A percentile compares a stretch with the other conserved stretches of the same genome.
These are phyloP conservation scores for Chondrilla cf. caribensis DNA, from an alignment of 37 sponge, comb jelly and placozoan species.

Conservation along the genomic window DNA sequence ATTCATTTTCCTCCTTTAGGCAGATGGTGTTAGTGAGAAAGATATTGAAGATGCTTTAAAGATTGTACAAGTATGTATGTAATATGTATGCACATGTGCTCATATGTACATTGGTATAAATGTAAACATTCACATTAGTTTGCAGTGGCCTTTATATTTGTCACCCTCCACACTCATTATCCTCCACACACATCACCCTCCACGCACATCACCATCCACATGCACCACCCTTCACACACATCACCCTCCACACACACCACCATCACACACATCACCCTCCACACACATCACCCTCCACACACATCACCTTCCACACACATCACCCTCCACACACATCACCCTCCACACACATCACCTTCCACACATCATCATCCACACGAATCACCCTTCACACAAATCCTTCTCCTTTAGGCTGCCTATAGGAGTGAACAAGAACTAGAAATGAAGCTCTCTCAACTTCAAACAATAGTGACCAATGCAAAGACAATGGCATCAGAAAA, in stretches of 20 bases:
- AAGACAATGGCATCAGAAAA: conserved; percentile 49
- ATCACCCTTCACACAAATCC: not conserved
- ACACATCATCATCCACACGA: not conserved
- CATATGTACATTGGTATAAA: not conserved
- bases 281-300: not conserved
- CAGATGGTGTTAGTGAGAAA: not conserved
- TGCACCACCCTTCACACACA: not conserved
- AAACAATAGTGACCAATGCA: conserved; percentile 47
- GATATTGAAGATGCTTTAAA: not conserved
- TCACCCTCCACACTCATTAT: not conserved
- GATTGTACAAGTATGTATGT: conserved; percentile 8
- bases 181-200: not conserved
- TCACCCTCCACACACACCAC: not conserved
- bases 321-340: not conserved
- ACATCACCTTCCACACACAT: not conserved
- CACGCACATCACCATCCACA: not conserved
- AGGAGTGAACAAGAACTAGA: conserved; percentile 70
- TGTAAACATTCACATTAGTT: not conserved
- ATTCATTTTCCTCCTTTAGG: not conserved
- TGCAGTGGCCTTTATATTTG: not conserved
- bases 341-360: not conserved
- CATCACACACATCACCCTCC: conserved; percentile 3
- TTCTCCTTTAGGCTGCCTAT: conserved; percentile 44
- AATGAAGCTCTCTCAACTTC: conserved; percentile 73
- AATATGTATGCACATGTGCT: not conserved